Base-by-base conservation (phyloP, 2,113 vertebrate species). In the Oncorhynchus masou region DNA sequence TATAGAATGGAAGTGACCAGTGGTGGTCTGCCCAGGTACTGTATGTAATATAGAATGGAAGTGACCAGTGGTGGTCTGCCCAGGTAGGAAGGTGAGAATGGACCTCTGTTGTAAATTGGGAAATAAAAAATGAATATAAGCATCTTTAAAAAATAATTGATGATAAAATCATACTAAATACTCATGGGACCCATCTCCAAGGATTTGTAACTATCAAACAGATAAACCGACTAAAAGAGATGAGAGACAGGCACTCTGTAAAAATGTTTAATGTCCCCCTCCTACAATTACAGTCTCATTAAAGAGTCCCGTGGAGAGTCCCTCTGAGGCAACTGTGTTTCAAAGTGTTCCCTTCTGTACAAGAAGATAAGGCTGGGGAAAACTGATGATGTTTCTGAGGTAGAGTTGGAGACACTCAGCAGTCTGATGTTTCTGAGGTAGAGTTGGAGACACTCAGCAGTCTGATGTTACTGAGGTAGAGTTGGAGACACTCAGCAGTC, bases 381-480 rank as follows among this genome's bases (percentile, higher is more conserved):
- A 89, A 81, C 45, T 90, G 82, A 78, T 87, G 85, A 88, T 86
- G 83, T 78, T 77, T 86, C 82, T 78, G 77, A 84, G 80, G 77
- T 0, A 34, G 16, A 54, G 82, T 68, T 87, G 86, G 79, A 88
- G 83, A 81, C 34, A 39, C 34, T 8, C 7, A 39, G 34, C 34
- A 39, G 7, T 1, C 80, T 87, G 85, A 88, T 86, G 83, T 78
- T 78, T 86, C 82, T 78, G 77, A 84, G 80, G 76, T 2, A 39
- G 34, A 39, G 34, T 39, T 39, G 34, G 34, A 39, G 34, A 39
- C 34, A 39, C 34, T 8, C 7, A 39, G 34, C 34, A 39, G 7
- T 3, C 80, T 87, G 84, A 88, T 86, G 83, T 77, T 77, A 86
- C 81, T 78, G 77, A 84, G 80, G 74, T 2, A 39, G 34, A 39